Conservation (phyloP, 2,888 invertebrate species). For the Tenthredo scrophulariae region DNA sequence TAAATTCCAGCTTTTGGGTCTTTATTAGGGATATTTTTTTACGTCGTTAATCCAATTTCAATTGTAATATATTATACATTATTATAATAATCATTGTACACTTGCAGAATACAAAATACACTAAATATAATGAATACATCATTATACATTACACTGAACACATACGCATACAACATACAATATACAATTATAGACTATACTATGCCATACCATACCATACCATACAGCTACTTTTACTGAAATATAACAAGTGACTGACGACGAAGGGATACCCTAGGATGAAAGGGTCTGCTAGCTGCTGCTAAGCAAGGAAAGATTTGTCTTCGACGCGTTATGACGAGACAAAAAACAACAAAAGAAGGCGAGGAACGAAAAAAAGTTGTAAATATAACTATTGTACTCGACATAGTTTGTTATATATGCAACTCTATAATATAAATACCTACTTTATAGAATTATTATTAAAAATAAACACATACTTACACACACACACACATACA, state of each 20-base stretch:
- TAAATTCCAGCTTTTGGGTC: conserved; percentile 65
- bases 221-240: not conserved
- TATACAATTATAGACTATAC: not conserved
- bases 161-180: not conserved
- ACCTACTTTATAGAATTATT: conserved; percentile 68
- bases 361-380: conserved; percentile 60
- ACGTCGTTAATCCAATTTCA: conserved; percentile 58
- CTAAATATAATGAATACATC: not conserved
- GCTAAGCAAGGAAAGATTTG: conserved; percentile 57
- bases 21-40: conserved; percentile 16
- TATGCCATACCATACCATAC: too few relatives aligned
- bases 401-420: conserved; percentile 75
- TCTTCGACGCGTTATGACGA: conserved; percentile 70
- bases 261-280: not conserved
- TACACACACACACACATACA: not conserved
- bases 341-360: conserved; percentile 57
- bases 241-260: not conserved
- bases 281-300: not conserved
- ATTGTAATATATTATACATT: conserved; percentile 63
- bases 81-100: not conserved
- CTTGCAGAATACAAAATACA: not conserved
- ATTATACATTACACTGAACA: not conserved
- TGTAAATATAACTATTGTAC: conserved; percentile 75
- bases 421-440: conserved; percentile 73
- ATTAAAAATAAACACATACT: not conserved